Conservation (phyloP, 2,113 vertebrate genomes). For the Oreochromis niloticus region DNA sequence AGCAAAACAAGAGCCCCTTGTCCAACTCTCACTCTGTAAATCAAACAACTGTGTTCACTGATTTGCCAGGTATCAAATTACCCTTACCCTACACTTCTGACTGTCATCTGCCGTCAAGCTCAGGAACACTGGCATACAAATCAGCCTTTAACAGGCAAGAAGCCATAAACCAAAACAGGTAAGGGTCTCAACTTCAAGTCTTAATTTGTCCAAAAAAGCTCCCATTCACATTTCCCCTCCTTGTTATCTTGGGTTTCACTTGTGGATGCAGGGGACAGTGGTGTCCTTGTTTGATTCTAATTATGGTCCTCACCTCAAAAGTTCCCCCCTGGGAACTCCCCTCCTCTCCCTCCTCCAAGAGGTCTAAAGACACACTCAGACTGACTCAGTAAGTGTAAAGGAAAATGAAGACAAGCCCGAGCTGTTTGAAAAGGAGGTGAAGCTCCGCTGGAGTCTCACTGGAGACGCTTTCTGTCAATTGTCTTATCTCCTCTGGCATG, state of each 20-base stretch:
- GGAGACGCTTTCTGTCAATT: conserved; percentile 35
- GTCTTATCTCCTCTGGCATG: conserved; percentile 31
- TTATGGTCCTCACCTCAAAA: conserved; percentile 68
- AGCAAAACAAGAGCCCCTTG: conserved; percentile 55
- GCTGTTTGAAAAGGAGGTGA: conserved; percentile 23
- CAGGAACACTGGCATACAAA: conserved; percentile 26
- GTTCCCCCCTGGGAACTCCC: conserved; percentile 52
- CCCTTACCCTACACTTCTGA: conserved; percentile 34
- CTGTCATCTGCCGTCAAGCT: conserved; percentile 19
- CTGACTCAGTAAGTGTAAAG: conserved; percentile 52
- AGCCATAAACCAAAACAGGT: conserved; percentile 41
- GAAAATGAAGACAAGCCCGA: conserved; percentile 47
- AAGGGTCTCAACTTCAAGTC: conserved; percentile 24
- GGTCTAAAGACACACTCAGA: conserved; percentile 43
- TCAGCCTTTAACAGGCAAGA: conserved; percentile 22
- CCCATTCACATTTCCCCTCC: conserved; percentile 28
- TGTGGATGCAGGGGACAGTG: conserved; percentile 53
- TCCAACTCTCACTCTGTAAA: conserved; percentile 44
- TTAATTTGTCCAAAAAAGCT: conserved; percentile 49
- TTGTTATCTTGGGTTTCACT: conserved; percentile 58
- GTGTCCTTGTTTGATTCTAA: conserved; percentile 66
- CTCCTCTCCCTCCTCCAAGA: not conserved
- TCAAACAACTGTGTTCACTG: conserved; percentile 18
- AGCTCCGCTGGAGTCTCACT: not conserved
- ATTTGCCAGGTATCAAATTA: conserved; percentile 40